A percentile compares a stretch with the other conserved stretches of the same genome.
phyloP scores from a whole-genome alignment of 2,797 vertebrate species.

The Bryconaethiops microstoma region DNA sequence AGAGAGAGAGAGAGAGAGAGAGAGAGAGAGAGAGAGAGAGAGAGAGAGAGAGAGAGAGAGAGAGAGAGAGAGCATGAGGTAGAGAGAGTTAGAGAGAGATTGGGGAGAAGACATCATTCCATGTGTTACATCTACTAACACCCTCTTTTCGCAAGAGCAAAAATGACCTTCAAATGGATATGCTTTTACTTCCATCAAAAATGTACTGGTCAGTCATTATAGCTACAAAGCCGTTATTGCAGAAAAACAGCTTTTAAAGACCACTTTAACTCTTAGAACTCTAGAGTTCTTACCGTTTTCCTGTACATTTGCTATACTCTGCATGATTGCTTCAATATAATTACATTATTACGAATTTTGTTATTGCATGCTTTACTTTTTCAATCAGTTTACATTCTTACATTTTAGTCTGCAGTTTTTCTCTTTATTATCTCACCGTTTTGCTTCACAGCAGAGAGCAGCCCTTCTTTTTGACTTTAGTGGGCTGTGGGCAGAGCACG shows the following conservation, averaged over 20 bases:
- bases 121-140: slow-evolving; percentile 22
- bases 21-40: not conserved
- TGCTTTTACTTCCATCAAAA: slow-evolving; percentile 34
- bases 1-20: not conserved
- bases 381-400: no score
- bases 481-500: slow-evolving; percentile 86
- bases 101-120: slow-evolving; percentile 1
- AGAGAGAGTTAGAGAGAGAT: not conserved
- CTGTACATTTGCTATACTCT: no score
- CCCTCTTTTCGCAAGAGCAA: not conserved
- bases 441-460: slow-evolving; percentile 79
- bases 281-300: no score
- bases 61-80: not conserved
- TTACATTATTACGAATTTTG: no score
- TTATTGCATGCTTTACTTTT: no score
- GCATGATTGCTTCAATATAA: no score
- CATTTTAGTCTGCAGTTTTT: not conserved
- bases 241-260: not conserved
- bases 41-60: not conserved
- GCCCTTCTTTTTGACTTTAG: slow-evolving; percentile 78
- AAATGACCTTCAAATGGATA: slow-evolving; percentile 10
- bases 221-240: not conserved
- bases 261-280: not conserved
- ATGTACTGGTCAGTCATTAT: not conserved
- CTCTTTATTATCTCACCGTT: not conserved